phyloP scores from a whole-genome alignment of 2,113 vertebrate species.

The Gambusia affinis region DNA sequence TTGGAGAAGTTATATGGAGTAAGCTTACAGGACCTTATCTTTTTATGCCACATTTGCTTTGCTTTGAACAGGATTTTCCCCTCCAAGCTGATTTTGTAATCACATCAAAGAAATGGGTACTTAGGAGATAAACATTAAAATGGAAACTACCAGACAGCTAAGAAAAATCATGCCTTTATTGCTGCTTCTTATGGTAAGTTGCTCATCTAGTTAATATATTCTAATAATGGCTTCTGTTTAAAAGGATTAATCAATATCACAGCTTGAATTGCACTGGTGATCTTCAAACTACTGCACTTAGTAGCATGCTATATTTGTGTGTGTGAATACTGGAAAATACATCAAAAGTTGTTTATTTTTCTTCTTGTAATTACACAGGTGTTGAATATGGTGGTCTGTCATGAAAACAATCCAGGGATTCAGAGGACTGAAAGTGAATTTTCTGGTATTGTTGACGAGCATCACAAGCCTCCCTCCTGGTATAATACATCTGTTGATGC shows the following conservation, averaged over 20 bases:
- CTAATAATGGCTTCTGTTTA: conserved; percentile 1
- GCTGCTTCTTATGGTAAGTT: conserved; percentile 62
- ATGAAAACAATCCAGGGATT: conserved; percentile 31
- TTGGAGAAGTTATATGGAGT: conserved; percentile 31
- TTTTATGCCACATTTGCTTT: conserved; percentile 12
- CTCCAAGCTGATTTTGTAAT: conserved; percentile 1
- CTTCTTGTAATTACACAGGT: conserved; percentile 45
- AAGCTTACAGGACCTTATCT: conserved; percentile 28
- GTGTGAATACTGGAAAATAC: background rate
- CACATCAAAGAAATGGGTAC: conserved; percentile 7
- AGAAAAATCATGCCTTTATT: conserved; percentile 33
- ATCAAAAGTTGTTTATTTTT: background rate
- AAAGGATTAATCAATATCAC: background rate
- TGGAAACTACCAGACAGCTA: conserved; percentile 50
- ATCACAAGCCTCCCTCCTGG: conserved; percentile 39
- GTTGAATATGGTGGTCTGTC: conserved; percentile 36
- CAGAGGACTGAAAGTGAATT: conserved; percentile 29
- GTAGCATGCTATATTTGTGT: background rate
- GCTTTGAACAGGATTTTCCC: conserved; percentile 8
- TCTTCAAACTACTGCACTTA: no score
- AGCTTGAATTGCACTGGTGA: no score
- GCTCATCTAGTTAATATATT: background rate
- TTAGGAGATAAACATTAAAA: conserved; percentile 29
- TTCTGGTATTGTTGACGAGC: conserved; percentile 35
- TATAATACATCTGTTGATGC: conserved; percentile 44